These are phyloP conservation scores for Nyctibius grandis DNA, from an alignment of 2,797 vertebrate species.

Conservation along the genomic window DNA sequence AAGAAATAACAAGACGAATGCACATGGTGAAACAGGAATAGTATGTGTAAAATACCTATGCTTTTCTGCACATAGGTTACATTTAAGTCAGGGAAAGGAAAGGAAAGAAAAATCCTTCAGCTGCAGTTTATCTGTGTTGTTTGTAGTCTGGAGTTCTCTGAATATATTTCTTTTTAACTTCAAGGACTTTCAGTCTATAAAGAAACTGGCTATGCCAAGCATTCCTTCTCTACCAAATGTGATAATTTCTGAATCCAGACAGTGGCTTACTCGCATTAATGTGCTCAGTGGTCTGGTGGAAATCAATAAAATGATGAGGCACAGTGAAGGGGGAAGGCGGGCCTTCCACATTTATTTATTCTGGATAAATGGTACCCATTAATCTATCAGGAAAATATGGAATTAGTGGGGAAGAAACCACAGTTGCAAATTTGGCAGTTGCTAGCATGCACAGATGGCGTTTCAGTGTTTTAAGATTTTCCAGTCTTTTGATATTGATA, in stretches of 20 bases:
- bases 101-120: constrained; percentile 39
- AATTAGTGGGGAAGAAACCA: constrained; percentile 67
- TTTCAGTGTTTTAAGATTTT: constrained; percentile 61
- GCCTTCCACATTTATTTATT: constrained; percentile 61
- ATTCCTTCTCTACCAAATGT: constrained; percentile 15
- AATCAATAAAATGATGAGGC: constrained; percentile 41
- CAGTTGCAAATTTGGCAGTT: constrained; percentile 62
- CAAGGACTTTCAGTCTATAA: constrained; percentile 27
- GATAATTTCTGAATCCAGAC: constrained; percentile 41
- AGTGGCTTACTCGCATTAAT: constrained; percentile 42
- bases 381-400: constrained; percentile 68
- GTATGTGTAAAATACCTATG: constrained; percentile 19
- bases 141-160: constrained; percentile 15
- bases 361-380: constrained; percentile 63
- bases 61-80: constrained; percentile 11
- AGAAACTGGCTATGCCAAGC: constrained; percentile 27
- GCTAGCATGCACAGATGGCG: constrained; percentile 58
- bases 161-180: constrained; percentile 8
- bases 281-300: constrained; percentile 40
- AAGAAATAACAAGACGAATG: constrained; percentile 50
- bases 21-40: constrained; percentile 8
- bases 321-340: not conserved
- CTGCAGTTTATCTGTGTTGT: constrained; percentile 10
- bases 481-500: constrained; percentile 73
- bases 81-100: not conserved